phyloP scores from a whole-genome alignment of 2,113 vertebrate species.

The Laticauda colubrina region DNA sequence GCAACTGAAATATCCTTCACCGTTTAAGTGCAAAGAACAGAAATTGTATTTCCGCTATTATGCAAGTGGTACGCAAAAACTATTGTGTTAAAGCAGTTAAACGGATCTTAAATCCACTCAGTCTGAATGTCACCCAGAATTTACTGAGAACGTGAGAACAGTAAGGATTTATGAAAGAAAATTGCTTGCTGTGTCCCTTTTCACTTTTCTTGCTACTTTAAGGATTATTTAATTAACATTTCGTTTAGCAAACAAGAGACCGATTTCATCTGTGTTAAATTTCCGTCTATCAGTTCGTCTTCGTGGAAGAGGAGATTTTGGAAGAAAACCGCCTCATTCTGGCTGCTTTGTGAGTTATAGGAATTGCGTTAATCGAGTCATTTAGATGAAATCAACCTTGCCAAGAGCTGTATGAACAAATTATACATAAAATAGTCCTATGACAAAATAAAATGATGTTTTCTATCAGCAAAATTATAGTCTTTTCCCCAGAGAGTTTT shows the following conservation, averaged over 20 bases:
- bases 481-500: neutral
- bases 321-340: neutral
- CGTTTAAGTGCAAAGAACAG: neutral
- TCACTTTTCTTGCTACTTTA: neutral
- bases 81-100: neutral
- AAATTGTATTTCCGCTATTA: neutral
- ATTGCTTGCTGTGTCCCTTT: too few species aligned
- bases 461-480: constrained; percentile 11
- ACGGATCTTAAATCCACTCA: neutral
- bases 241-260: neutral
- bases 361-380: neutral
- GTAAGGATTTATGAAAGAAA: neutral
- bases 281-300: neutral
- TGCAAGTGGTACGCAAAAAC: neutral
- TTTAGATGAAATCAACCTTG: neutral
- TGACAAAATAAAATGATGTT: constrained; percentile 4
- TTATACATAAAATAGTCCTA: neutral
- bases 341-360: neutral
- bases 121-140: neutral
- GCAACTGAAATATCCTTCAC: neutral
- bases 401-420: neutral
- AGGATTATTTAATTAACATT: neutral
- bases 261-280: neutral
- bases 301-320: neutral
- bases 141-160: neutral